These are phyloP conservation scores for Ypsolopha scabrella DNA, from an alignment of 2,888 invertebrate species.

Conservation along the genomic window DNA sequence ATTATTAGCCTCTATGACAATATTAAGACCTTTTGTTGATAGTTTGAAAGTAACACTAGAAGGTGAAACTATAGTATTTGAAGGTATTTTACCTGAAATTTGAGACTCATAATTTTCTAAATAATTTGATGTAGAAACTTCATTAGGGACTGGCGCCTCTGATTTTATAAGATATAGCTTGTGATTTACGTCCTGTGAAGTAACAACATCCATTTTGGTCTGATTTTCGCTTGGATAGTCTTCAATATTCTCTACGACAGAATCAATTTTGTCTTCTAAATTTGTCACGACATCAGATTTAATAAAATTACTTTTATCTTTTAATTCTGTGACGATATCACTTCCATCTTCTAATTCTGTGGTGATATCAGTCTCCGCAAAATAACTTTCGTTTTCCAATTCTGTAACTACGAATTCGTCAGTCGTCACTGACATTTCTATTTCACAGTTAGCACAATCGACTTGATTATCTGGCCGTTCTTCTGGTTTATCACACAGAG, in stretches of 20 bases:
- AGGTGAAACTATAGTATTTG: not conserved
- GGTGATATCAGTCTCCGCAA: not conserved
- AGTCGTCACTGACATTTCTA: not conserved
- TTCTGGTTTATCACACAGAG: conserved; percentile 11
- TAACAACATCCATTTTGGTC: not conserved
- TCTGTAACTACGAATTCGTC: not conserved
- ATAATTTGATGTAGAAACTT: not conserved
- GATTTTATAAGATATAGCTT: too few relatives aligned
- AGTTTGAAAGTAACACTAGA: too few relatives aligned
- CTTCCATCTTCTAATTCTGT: not conserved
- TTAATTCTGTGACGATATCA: not conserved
- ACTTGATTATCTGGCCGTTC: not conserved
- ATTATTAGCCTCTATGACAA: too few relatives aligned
- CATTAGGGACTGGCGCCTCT: not conserved
- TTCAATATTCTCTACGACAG: not conserved
- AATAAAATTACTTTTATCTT: not conserved
- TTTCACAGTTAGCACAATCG: not conserved
- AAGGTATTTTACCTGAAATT: not conserved
- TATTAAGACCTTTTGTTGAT: too few relatives aligned
- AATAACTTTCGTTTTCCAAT: too few relatives aligned
- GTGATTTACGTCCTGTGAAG: not conserved
- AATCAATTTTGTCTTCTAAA: not conserved
- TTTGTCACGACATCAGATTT: not conserved
- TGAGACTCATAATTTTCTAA: not conserved
- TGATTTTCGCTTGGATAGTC: not conserved